These are phyloP conservation scores for Gobius niger DNA, from an alignment of 2,113 vertebrate species.

Conservation along the genomic window DNA sequence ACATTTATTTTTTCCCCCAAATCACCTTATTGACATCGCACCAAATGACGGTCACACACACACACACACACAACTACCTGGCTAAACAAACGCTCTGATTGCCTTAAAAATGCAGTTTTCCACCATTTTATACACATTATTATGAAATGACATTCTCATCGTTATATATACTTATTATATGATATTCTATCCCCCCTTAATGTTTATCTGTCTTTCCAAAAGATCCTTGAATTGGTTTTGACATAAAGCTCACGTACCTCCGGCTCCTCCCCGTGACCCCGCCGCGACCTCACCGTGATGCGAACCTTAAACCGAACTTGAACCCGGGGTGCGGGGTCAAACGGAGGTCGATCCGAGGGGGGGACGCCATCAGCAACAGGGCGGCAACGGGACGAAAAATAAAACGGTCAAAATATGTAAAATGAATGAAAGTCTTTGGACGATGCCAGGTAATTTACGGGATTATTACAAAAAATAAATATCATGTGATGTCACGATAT, in stretches of 20 bases:
- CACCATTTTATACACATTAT: too few species aligned
- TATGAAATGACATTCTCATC: too few species aligned
- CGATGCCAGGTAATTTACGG: too few species aligned
- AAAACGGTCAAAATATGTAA: neutral
- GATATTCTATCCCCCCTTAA: too few species aligned
- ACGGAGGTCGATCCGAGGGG: constrained; percentile 1
- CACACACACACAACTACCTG: neutral
- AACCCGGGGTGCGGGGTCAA: constrained; percentile 51
- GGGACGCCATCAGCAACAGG: neutral
- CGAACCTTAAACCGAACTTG: constrained; percentile 70
- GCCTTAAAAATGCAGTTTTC: too few species aligned
- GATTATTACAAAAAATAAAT: too few species aligned
- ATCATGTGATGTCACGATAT: too few species aligned
- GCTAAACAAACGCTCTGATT: too few species aligned
- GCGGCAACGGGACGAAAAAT: neutral
- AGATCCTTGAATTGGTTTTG: neutral
- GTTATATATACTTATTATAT: too few species aligned
- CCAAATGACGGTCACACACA: neutral
- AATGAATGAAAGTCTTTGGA: too few species aligned
- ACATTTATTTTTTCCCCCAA: too few species aligned
- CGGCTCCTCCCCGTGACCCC: neutral
- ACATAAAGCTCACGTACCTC: neutral
- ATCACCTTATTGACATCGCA: too few species aligned
- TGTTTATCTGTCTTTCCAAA: neutral
- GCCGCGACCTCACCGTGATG: constrained; percentile 21